Conservation (phyloP, 2,797 vertebrate genomes). For the Semaprochilodus insignis region DNA sequence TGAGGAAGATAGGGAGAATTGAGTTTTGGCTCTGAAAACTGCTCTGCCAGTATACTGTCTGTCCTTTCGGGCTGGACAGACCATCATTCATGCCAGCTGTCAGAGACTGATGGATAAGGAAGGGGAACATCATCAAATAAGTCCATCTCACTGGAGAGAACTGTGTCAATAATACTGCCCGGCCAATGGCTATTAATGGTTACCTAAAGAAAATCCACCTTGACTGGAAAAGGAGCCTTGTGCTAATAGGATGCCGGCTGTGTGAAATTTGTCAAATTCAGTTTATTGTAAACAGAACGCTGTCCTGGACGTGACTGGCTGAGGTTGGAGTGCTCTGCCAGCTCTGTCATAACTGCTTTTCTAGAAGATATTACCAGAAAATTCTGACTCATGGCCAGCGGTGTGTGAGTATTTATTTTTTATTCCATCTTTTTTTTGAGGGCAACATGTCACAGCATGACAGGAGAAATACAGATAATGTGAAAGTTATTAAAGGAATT, state of each 20-base stretch:
- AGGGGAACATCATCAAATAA: constrained; percentile 39
- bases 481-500: not conserved
- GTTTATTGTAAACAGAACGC: constrained; percentile 2
- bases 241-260: constrained; percentile 5
- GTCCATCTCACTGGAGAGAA: constrained; percentile 39
- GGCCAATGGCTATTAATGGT: constrained; percentile 34
- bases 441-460: not conserved
- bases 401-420: not conserved
- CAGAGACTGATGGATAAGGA: constrained; percentile 42
- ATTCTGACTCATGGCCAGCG: not conserved
- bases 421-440: not conserved
- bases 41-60: constrained; percentile 4
- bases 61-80: constrained; percentile 34
- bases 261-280: constrained; percentile 24
- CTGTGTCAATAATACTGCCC: constrained; percentile 34
- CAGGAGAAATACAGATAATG: not conserved
- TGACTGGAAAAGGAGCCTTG: not conserved
- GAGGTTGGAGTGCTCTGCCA: not conserved
- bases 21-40: constrained; percentile 4
- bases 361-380: not conserved
- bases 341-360: not conserved
- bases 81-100: constrained; percentile 28
- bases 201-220: constrained; percentile 21
- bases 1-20: not conserved
- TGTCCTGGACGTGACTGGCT: not conserved